Conservation (phyloP, 1,140 invertebrate genomes). For the Euwallacea fornicatus region DNA sequence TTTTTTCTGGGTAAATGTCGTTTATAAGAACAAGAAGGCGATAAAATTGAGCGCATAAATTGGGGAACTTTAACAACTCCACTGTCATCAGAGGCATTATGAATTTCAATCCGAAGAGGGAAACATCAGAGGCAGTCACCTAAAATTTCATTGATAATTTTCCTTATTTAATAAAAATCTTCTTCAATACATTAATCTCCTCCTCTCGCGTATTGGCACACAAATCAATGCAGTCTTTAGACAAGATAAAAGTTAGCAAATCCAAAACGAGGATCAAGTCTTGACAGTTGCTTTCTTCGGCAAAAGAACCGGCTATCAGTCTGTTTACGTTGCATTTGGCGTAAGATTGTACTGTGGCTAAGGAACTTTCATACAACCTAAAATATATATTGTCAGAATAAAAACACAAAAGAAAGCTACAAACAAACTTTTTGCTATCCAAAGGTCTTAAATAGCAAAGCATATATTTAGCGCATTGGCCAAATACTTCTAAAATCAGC, state of each 20-base stretch:
- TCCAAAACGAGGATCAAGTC: slow-evolving; percentile 74
- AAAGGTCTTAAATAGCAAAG: slow-evolving; percentile 65
- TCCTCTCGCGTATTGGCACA: slow-evolving; percentile 46
- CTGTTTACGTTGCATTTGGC: slow-evolving; percentile 64
- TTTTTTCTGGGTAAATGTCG: slow-evolving; percentile 68
- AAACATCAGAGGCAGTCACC: slow-evolving; percentile 65
- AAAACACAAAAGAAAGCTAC: neutral
- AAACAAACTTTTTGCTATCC: slow-evolving; percentile 56
- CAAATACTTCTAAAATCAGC: slow-evolving; percentile 75
- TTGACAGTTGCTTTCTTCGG: slow-evolving; percentile 69
- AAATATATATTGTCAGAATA: slow-evolving; percentile 8
- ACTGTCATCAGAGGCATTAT: slow-evolving; percentile 75
- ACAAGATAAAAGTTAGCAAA: slow-evolving; percentile 69
- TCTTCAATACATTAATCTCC: slow-evolving; percentile 44
- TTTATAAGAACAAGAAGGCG: slow-evolving; percentile 67
- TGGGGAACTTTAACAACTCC: slow-evolving; percentile 72
- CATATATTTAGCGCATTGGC: slow-evolving; percentile 69
- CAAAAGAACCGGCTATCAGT: slow-evolving; percentile 59
- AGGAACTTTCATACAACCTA: slow-evolving; percentile 64
- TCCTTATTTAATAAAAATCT: neutral
- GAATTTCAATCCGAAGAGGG: slow-evolving; percentile 69
- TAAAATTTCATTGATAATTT: slow-evolving; percentile 14
- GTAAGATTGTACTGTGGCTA: slow-evolving; percentile 70
- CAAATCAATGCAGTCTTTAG: slow-evolving; percentile 72
- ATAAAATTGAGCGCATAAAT: slow-evolving; percentile 66